Evolutionary conservation across 2,113 vertebrate species (phyloP), one percentile per base, ranked within the genome.

Genomic region (Corythoichthys intestinalis): DNA sequence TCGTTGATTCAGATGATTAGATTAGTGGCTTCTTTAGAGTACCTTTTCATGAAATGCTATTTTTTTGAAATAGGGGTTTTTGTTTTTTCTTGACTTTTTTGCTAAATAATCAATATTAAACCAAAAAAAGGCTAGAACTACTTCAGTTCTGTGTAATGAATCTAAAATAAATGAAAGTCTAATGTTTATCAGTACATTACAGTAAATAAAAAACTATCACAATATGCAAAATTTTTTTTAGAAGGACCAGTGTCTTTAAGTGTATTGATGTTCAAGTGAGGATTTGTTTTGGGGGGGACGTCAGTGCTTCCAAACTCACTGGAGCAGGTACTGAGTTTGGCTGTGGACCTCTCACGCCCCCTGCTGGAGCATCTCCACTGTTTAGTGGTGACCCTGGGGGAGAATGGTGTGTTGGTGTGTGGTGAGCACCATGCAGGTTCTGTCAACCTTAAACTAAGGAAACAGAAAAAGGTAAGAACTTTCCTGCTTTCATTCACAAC

Each of bases 281-380:
- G 44, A 63, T 46, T 49, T 10, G 37, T 20, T 69, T 73, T 34
- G 69, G 66, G 20, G 66, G n/a, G 69, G 75, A 38, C 72, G 14
- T 66, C 48, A 95, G 94, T 85, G 57, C 61, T 92, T 41, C 93
- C 92, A 0, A 86, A 70, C 47, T 83, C 77, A n/a, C 41, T 88
- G 13, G 89, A 94, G 0, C 92, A 94, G 10, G 71, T 89, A 49
- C 67, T 96, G 67, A 77, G 60, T 74, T 83, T 81, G 15, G 93
- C 93, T 1, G 44, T 87, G 60, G 61, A 83, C 77, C 89, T 96
- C 80, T 91, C 92, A 10, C 81, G 83, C 83, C 95, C 95, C 59
- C 92, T 97, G 60, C 91, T 97, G 92, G 84, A 93, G 76, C 91
- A 95, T 63, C 71, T 96, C 79, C 73, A 73, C 44, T 95, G 93